Percentiles rank a stretch among this genome's conserved stretches.
These are phyloP conservation scores for Paramisgurnus dabryanus DNA, from an alignment of 2,113 vertebrate species.

Conservation along the genomic window DNA sequence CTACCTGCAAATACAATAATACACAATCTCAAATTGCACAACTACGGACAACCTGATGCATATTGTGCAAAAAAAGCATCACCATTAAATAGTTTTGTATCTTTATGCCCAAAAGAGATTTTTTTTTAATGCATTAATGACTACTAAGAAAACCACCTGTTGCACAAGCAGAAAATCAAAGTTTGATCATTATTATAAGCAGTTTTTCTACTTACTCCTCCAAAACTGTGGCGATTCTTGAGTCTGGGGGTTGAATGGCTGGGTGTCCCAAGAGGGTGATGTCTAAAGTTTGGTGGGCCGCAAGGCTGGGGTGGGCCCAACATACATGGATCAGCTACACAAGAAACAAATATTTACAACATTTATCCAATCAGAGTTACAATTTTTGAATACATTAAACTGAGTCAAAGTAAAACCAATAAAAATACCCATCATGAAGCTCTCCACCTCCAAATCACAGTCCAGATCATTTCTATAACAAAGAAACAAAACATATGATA, in stretches of 20 bases:
- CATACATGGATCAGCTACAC: conserved; percentile 58
- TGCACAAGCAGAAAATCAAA: no score
- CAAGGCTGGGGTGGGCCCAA: conserved; percentile 44
- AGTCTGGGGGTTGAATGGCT: conserved; percentile 63
- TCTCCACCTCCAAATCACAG: conserved; percentile 48
- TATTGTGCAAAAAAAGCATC: no score
- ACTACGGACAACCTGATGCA: no score
- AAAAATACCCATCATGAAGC: conserved; percentile 62
- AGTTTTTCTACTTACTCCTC: conserved; percentile 56
- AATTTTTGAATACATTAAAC: not conserved
- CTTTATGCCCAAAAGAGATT: no score
- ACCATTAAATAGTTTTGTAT: no score
- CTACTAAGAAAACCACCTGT: no score
- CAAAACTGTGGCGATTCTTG: conserved; percentile 11
- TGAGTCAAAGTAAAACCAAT: not conserved
- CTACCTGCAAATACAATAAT: not conserved
- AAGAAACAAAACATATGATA: no score
- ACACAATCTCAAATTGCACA: no score
- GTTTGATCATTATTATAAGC: no score
- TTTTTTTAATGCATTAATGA: not conserved
- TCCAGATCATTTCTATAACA: conserved; percentile 55
- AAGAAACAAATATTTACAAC: conserved; percentile 3
- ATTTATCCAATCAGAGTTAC: not conserved
- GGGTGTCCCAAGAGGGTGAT: not conserved
- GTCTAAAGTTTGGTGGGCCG: conserved; percentile 2